phyloP scores from a whole-genome alignment of 2,797 vertebrate species.

The Gadopsis bispinosus region DNA sequence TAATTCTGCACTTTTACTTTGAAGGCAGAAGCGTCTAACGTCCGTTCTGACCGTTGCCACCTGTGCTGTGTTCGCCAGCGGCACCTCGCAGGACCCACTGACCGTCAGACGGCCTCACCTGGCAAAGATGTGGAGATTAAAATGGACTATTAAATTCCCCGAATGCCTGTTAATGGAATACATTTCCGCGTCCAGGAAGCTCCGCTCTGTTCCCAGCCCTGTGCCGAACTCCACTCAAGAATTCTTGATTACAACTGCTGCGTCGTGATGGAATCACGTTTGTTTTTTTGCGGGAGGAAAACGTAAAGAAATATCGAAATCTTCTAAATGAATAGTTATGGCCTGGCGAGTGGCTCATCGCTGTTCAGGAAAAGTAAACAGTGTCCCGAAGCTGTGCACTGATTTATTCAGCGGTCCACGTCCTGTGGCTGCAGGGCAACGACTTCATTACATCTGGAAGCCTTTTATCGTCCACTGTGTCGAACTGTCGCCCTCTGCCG shows the following conservation, averaged over 20 bases:
- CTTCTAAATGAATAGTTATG: background rate
- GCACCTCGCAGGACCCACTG: conserved; percentile 36
- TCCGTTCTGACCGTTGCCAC: background rate
- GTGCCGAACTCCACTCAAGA: background rate
- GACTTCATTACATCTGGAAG: background rate
- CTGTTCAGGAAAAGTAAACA: background rate
- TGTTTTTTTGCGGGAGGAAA: background rate
- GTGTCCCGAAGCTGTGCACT: background rate
- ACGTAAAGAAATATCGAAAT: background rate
- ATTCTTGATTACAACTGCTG: background rate
- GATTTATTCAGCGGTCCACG: conserved; percentile 6
- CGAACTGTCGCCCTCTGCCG: conserved; percentile 21
- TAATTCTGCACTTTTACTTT: conserved; percentile 26
- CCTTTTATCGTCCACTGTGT: background rate
- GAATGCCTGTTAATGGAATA: background rate
- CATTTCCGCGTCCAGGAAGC: background rate
- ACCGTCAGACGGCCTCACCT: background rate
- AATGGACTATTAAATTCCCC: background rate
- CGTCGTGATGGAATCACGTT: background rate
- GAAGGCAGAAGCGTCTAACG: background rate
- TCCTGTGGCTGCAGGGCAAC: background rate
- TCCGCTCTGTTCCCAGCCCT: background rate
- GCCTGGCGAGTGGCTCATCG: background rate
- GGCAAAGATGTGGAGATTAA: background rate
- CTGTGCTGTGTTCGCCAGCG: background rate